phyloP scores from a whole-genome alignment of 2,113 vertebrate genomes.

The Sorex araneus region DNA sequence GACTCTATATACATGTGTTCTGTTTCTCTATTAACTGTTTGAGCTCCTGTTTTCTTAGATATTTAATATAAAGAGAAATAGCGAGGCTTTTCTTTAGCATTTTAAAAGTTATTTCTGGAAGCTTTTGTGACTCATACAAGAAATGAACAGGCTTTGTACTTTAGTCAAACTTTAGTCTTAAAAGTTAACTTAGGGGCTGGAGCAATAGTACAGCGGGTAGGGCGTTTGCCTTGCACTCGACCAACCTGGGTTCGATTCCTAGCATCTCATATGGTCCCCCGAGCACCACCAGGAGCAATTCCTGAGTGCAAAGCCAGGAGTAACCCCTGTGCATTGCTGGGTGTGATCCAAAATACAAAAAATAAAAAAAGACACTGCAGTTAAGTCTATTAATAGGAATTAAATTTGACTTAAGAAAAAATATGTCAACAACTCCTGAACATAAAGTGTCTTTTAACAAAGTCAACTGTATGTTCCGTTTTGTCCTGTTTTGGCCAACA shows the following conservation, averaged over 20 bases:
- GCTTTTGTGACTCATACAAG: not conserved
- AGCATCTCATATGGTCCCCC: no score
- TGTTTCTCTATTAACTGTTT: not conserved
- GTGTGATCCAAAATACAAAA: constrained; percentile 15
- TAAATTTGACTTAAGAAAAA: constrained; percentile 26
- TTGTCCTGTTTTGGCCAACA: no score
- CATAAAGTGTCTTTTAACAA: no score
- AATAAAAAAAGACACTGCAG: not conserved
- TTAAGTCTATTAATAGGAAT: not conserved
- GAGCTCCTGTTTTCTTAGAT: not conserved
- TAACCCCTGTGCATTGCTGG: no score
- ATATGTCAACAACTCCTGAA: no score
- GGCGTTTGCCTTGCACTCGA: no score
- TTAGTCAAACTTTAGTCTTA: not conserved
- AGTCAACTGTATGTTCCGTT: no score
- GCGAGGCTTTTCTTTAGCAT: not conserved
- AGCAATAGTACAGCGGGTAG: no score
- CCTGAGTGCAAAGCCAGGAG: no score
- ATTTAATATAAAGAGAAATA: constrained; percentile 33
- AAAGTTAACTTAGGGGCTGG: not conserved
- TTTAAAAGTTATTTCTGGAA: constrained; percentile 34
- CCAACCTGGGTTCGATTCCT: no score
- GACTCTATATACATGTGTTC: not conserved
- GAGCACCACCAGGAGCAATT: no score
- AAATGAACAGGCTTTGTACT: no score